These are phyloP conservation scores for Manis javanica DNA, from an alignment of 2,797 vertebrate species.

Conservation along the genomic window DNA sequence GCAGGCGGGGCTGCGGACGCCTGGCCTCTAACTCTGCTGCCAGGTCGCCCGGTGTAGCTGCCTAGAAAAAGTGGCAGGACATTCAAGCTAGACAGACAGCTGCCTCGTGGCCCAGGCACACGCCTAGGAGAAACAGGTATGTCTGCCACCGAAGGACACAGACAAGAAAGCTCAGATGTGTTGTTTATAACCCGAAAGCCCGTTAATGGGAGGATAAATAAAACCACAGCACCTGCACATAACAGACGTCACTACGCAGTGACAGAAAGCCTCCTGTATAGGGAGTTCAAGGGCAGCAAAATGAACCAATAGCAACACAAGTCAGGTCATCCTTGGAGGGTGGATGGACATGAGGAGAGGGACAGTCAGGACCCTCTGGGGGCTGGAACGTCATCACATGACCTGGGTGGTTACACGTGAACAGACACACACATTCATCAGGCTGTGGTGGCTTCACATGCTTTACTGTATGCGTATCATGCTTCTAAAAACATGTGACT, in stretches of 20 bases:
- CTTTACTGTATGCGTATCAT: rapidly evolving
- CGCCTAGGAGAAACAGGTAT: rapidly evolving
- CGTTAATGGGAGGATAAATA: rapidly evolving
- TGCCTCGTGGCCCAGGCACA: rapidly evolving
- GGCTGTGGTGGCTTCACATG: rapidly evolving
- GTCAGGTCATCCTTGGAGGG: rapidly evolving
- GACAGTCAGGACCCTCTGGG: too few species aligned
- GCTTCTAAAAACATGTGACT: rapidly evolving
- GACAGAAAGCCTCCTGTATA: rapidly evolving
- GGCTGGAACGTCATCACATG: too few species aligned
- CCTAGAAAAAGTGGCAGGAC: neutral
- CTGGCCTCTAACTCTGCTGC: neutral
- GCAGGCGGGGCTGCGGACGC: too few species aligned
- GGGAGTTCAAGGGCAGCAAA: rapidly evolving
- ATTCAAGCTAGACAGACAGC: neutral
- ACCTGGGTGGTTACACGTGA: rapidly evolving
- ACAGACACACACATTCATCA: rapidly evolving
- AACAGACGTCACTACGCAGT: rapidly evolving
- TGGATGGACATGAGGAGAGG: too few species aligned
- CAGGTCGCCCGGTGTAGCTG: rapidly evolving
- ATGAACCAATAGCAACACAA: rapidly evolving
- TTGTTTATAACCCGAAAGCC: rapidly evolving
- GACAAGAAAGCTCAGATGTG: rapidly evolving
- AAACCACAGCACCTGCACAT: rapidly evolving
- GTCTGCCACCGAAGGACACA: neutral